Conservation (phyloP, 2,888 invertebrate species). For the Vannuccia rotundouncinata region DNA sequence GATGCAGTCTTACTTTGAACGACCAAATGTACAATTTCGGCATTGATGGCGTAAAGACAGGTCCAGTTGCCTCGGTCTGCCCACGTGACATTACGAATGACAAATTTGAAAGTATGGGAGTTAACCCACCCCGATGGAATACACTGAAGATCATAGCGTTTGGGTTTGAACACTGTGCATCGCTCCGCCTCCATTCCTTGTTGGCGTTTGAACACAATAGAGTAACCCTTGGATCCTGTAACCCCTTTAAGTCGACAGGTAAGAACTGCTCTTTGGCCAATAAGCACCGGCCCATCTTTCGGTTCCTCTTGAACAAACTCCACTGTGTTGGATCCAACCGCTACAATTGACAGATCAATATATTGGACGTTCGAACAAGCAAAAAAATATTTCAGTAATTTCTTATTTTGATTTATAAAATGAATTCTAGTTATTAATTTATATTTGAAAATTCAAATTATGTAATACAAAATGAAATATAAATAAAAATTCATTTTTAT, state of each 20-base stretch:
- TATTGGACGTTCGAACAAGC: too few relatives aligned
- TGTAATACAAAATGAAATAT: too few relatives aligned
- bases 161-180: constrained; percentile 10
- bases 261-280: background rate
- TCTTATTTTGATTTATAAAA: too few relatives aligned
- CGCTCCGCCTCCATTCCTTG: constrained; percentile 2
- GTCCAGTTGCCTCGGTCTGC: constrained; percentile 12
- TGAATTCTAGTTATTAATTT: too few relatives aligned
- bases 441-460: too few relatives aligned
- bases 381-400: too few relatives aligned
- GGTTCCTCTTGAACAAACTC: background rate
- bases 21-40: background rate
- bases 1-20: background rate
- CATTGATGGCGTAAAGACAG: constrained; percentile 27
- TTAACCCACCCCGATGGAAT: background rate
- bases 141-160: constrained; percentile 12
- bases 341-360: too few relatives aligned
- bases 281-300: background rate
- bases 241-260: background rate
- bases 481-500: too few relatives aligned
- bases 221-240: background rate
- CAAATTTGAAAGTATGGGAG: background rate
- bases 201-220: background rate
- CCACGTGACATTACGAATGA: constrained; percentile 13
- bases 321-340: too few relatives aligned